Base-by-base conservation (phyloP, 2,113 vertebrate genomes). In the Cardinalis cardinalis region DNA sequence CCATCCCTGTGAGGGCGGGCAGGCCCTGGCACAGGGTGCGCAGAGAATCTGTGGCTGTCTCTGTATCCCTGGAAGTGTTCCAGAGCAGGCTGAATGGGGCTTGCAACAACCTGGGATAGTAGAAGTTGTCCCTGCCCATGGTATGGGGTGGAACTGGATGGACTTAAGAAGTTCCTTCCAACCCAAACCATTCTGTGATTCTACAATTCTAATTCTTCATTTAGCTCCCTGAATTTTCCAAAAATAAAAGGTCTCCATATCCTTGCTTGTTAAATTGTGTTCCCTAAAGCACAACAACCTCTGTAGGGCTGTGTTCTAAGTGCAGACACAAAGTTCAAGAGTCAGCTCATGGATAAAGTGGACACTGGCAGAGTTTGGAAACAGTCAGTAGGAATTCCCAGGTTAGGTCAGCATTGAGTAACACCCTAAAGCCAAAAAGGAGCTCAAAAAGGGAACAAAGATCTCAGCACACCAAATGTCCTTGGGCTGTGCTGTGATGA, bases 1-100 rank as follows among this genome's bases (percentile, higher is more conserved):
- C 40, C 0, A 0, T 53, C 6, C 25, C 46, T 68, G 14, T 0
- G 40, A 68, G 25, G 24, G 10, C 38, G n/a, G 24, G 4, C 0
- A 81, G 36, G 19, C 38, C 29, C 46, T 68, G 77, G 61, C 29
- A 53, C 24, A 66, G 59, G 6, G 3, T 71, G 18, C 36, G n/a
- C 52, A 40, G 24, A 46, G 53, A 1, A 68, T 21, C 40, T 60
- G 77, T 26, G 48, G 61, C 61, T 69, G 34, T 17, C 40, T 17
- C 25, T 58, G n/a, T 23, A 53, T 40, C 18, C 52, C 25, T 8
- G 60, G 25, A 0, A 10, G 8, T 68, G 14, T 7, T 8, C 34
- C 2, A 31, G 29, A 40, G 6, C 53, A 60, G 25, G 34, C 0
- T 53, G 53, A 17, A 59, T 13, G 8, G 29, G 24, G 13, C 24